A percentile compares a stretch with the other conserved stretches of the same genome.
These are phyloP conservation scores for Atta colombica DNA, from an alignment of 1,140 invertebrate species.

Conservation along the genomic window DNA sequence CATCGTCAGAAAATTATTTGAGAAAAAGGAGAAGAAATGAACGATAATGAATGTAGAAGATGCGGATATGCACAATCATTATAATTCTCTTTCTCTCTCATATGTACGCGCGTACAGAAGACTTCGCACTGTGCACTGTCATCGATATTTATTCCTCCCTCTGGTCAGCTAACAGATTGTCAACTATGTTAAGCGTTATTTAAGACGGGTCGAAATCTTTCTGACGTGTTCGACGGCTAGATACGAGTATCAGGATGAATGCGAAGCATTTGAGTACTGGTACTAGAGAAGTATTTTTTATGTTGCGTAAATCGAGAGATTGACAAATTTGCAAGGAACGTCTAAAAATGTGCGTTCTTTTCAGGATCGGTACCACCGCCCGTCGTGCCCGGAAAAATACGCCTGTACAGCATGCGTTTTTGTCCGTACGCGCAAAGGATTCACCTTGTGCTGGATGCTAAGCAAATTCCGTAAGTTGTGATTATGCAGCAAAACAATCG, in stretches of 20 bases:
- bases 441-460: slow-evolving; percentile 93
- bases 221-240: neutral
- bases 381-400: slow-evolving; percentile 89
- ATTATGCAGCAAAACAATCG: neutral
- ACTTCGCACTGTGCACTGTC: neutral
- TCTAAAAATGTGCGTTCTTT: slow-evolving; percentile 54
- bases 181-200: neutral
- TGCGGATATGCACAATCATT: neutral
- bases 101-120: neutral
- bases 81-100: neutral
- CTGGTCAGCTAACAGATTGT: neutral
- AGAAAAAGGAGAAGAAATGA: neutral
- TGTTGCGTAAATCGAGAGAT: neutral
- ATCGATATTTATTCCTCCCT: slow-evolving; percentile 45
- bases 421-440: slow-evolving; percentile 96
- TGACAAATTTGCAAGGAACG: neutral
- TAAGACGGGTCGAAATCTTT: neutral
- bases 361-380: slow-evolving; percentile 90
- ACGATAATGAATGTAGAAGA: neutral
- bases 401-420: slow-evolving; percentile 95
- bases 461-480: slow-evolving; percentile 92
- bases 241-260: slow-evolving; percentile 65
- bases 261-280: slow-evolving; percentile 72
- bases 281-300: slow-evolving; percentile 47
- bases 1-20: neutral